phyloP scores from a whole-genome alignment of 1,140 invertebrate species.

The Gryllus bimaculatus region DNA sequence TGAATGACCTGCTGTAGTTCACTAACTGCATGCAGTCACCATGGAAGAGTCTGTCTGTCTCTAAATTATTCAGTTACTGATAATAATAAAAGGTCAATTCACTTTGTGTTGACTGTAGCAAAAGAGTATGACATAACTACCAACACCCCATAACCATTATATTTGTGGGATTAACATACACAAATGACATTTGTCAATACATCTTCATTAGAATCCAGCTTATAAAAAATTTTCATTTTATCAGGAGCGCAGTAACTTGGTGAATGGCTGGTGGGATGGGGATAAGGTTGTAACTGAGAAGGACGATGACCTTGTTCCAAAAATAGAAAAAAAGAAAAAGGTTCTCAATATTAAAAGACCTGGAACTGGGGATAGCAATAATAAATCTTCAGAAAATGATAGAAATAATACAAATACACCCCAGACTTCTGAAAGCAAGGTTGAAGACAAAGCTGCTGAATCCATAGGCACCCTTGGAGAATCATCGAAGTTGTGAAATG shows the following conservation, averaged over 20 bases:
- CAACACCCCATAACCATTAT: no score
- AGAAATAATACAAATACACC: constrained; percentile 11
- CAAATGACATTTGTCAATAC: no score
- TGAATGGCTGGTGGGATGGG: constrained; percentile 28
- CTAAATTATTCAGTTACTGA: not conserved
- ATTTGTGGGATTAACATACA: not conserved
- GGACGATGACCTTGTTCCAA: not conserved
- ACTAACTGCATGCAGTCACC: not conserved
- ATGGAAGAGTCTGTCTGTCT: not conserved
- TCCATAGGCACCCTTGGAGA: constrained; percentile 7
- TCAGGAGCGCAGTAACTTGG: constrained; percentile 7
- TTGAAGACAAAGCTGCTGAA: not conserved
- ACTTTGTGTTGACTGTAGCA: no score
- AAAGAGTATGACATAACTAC: no score
- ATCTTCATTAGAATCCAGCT: not conserved
- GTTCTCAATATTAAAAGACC: constrained; percentile 17
- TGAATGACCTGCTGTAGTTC: not conserved
- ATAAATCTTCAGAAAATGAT: constrained; percentile 20
- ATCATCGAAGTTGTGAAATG: no score
- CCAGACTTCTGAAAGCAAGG: not conserved
- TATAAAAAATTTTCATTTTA: not conserved
- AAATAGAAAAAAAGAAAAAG: not conserved
- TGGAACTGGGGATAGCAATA: constrained; percentile 24
- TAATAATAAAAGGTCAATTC: no score
- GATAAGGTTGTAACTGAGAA: constrained; percentile 15